Conservation (phyloP, 2,797 vertebrate species). For the Paguma larvata region DNA sequence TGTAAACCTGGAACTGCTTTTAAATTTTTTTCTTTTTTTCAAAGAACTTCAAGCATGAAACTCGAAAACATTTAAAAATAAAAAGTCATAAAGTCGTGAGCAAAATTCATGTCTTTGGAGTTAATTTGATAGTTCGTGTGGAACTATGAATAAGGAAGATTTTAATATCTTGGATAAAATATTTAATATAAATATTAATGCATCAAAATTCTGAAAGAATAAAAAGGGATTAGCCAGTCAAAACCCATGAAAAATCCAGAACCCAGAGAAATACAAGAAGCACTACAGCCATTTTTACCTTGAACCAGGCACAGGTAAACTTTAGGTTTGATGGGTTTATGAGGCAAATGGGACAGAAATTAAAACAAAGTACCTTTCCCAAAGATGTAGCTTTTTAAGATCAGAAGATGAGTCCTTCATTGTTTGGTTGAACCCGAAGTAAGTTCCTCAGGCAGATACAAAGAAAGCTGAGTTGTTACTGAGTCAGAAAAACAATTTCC, state of each 20-base stretch:
- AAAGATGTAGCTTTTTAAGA: not conserved
- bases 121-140: not conserved
- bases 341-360: not conserved
- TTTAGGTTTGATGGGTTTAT: not conserved
- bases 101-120: not conserved
- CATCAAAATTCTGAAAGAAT: not conserved
- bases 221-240: not conserved
- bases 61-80: not conserved
- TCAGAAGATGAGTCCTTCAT: not conserved
- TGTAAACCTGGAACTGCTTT: not conserved
- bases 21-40: not conserved
- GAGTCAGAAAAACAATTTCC: not conserved
- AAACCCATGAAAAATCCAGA: not conserved
- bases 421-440: not conserved
- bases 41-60: not conserved
- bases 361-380: not conserved
- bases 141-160: not conserved
- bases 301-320: not conserved
- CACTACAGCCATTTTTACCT: not conserved
- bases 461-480: not conserved
- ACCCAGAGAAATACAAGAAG: not conserved
- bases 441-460: not conserved
- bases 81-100: not conserved
- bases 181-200: not conserved
- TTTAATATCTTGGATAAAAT: not conserved